Base-by-base conservation (phyloP, 2,888 invertebrate genomes). In the Drosophila nr. perissopoda region DNA sequence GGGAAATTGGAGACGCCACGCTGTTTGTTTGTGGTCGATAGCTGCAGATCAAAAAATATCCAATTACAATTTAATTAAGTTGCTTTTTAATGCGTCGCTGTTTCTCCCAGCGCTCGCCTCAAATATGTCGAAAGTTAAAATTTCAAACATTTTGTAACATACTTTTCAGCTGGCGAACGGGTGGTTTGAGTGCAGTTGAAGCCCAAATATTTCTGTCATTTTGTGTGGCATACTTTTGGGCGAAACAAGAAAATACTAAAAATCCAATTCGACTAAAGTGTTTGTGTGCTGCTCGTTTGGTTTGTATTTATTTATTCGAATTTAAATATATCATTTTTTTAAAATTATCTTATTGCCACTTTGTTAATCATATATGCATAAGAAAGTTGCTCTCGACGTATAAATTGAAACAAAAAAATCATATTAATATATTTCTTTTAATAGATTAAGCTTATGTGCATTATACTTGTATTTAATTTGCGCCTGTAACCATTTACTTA, bases 31-130 rank as follows among this genome's bases (percentile, higher is more conserved):
- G 79, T 52, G 71, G 69, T 67, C 48, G 66, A 61, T 60, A 52
- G 53, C 46, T 59, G n/a, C 53, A 52, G 51, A 67, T 69, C 61
- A 52, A 70, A 74, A 74, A 76, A 74, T 71, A 85, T 86, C 77
- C 88, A 88, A 88, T 85, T 88, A 81, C 88, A 83, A 83, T 83
- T 88, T 83, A 88, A 85, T 83, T 88, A 85, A 79, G 81, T 81
- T 77, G 60, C 74, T 74, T 81, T 81, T 18, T 53, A 75, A 81
- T 76, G 62, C 49, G 52, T 33, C 29, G 21, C 53, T 18, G 16
- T 10, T 11, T 11, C 25, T 1, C 27, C 62, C 52, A 71, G 62
- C 62, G 57, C 65, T 68, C 53, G 29, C 58, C 65, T 31, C 60
- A 69, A 73, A 53, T 54, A 29, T 36, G 46, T 5, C 16, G 27